Evolutionary conservation across 2,888 invertebrate species (phyloP).

Genomic region (Chymomyza amoena): DNA sequence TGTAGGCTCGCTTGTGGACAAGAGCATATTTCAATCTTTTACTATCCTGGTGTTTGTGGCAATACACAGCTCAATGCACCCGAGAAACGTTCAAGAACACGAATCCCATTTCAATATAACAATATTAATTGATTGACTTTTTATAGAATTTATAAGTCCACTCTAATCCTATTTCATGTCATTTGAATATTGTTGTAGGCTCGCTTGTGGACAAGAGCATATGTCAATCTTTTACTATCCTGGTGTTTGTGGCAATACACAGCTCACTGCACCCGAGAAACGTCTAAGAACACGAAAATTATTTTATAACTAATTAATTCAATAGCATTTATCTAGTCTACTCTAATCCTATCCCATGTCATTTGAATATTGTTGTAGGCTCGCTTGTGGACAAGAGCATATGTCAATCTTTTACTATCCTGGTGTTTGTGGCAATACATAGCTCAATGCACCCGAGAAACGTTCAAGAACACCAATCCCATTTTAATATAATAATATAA

Average conservation of each 20-base stretch:
- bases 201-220: conserved; percentile 40
- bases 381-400: conserved; percentile 40
- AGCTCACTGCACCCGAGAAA: conserved; percentile 71
- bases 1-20: background rate
- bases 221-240: background rate
- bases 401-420: background rate
- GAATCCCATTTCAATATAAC: background rate
- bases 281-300: conserved; percentile 13
- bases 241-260: background rate
- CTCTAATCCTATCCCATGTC: conserved; percentile 41
- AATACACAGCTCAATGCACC: background rate
- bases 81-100: background rate
- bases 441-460: conserved; percentile 71
- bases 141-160: background rate
- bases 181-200: conserved; percentile 39
- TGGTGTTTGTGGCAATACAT: background rate
- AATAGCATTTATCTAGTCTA: no score
- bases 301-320: no score
- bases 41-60: background rate
- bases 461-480: conserved; percentile 23
- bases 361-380: conserved; percentile 39
- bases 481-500: no score
- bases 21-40: background rate
- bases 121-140: no score
- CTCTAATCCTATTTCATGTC: conserved; percentile 41